Percentiles rank a stretch among this genome's conserved stretches.
Evolutionary conservation across 1,140 invertebrate genomes (phyloP).

Genomic region (Pollicipes pollicipes): DNA sequence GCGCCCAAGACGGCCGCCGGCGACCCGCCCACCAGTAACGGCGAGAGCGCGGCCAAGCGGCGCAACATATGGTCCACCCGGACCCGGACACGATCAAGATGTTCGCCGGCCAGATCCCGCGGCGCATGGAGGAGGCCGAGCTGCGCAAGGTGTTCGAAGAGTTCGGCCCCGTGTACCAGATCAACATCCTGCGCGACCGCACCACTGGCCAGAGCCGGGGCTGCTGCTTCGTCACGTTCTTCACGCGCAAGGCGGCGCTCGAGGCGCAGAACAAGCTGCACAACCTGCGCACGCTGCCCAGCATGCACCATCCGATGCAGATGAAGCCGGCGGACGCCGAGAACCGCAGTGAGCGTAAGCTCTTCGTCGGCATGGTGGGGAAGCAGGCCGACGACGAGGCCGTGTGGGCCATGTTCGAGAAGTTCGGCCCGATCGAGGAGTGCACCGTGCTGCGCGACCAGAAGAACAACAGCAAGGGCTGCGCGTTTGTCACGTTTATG

Average conservation of each 20-base stretch:
- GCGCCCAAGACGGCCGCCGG: too few species aligned
- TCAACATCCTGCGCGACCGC: slow-evolving; percentile 94
- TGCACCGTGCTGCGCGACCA: slow-evolving; percentile 90
- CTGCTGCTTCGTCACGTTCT: slow-evolving; percentile 99
- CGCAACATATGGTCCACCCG: slow-evolving; percentile 38
- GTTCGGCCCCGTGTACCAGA: slow-evolving; percentile 88
- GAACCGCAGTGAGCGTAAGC: slow-evolving; percentile 93
- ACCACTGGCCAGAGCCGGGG: slow-evolving; percentile 82
- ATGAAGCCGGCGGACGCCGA: slow-evolving; percentile 99
- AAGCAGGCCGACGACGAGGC: slow-evolving; percentile 93
- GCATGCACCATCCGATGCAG: slow-evolving; percentile 99
- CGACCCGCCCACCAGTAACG: too few species aligned
- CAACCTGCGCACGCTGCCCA: slow-evolving; percentile 91
- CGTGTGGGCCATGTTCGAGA: slow-evolving; percentile 76
- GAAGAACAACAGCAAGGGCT: slow-evolving; percentile 82
- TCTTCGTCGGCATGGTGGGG: slow-evolving; percentile 97
- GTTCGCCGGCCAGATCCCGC: slow-evolving; percentile 96
- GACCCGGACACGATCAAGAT: slow-evolving; percentile 99
- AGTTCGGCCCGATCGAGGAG: slow-evolving; percentile 93
- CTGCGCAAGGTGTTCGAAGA: slow-evolving; percentile 89
- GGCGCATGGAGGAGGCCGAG: slow-evolving; percentile 91
- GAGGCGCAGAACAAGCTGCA: slow-evolving; percentile 96
- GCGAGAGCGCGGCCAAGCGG: too few species aligned
- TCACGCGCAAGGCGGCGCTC: slow-evolving; percentile 86
- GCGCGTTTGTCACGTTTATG: slow-evolving; percentile 95